Conservation (phyloP, 1,140 invertebrate genomes). For the Reticulitermes speratus region DNA sequence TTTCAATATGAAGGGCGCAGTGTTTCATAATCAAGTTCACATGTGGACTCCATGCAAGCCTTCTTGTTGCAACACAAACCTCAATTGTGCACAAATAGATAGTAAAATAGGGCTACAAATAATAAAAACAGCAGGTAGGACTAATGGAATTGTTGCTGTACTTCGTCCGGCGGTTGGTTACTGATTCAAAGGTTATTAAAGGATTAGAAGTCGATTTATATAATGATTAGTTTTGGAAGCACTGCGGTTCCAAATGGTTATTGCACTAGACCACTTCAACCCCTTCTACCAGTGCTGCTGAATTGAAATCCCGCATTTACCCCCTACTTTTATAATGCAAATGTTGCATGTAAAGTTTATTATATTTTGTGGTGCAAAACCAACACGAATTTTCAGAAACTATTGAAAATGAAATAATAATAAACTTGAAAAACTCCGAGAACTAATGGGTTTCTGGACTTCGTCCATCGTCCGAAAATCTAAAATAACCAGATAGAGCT, state of each 20-base stretch:
- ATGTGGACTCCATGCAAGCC: too few species aligned
- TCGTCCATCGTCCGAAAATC: too few species aligned
- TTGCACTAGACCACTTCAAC: neutral
- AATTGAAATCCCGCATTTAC: neutral
- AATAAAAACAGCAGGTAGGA: neutral
- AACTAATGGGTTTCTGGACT: too few species aligned
- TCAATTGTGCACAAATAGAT: neutral
- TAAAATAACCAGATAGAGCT: too few species aligned
- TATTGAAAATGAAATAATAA: neutral
- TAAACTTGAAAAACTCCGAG: neutral
- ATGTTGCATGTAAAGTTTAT: neutral
- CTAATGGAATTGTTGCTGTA: neutral
- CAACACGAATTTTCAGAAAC: neutral
- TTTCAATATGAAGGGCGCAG: too few species aligned
- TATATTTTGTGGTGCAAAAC: slow-evolving; percentile 11
- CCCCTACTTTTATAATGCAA: neutral
- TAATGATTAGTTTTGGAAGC: slow-evolving; percentile 7
- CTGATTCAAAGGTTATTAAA: neutral
- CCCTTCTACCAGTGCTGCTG: neutral
- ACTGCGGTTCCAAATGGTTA: slow-evolving; percentile 5
- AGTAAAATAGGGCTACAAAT: neutral
- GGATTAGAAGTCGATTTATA: slow-evolving; percentile 16
- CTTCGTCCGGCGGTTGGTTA: neutral
- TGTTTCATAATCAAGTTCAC: too few species aligned
- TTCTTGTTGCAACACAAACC: neutral